These are phyloP conservation scores for Hydrochoerus hydrochaeris DNA, from an alignment of 2,113 vertebrate genomes.

Conservation along the genomic window DNA sequence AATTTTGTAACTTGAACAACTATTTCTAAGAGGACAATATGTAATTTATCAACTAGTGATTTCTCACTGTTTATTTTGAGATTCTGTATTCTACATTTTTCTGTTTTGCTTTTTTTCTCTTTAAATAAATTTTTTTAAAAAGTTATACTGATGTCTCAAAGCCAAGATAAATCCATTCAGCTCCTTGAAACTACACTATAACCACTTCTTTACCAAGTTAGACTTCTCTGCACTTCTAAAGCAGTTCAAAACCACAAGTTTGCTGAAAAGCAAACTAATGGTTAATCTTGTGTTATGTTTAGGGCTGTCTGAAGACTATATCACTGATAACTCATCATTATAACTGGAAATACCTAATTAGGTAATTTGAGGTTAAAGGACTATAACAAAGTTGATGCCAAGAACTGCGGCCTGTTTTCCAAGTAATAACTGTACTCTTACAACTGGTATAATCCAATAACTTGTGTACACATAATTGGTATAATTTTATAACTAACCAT, in stretches of 20 bases:
- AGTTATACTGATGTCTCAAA: background rate
- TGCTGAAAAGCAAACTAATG: conserved; percentile 26
- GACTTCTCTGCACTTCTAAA: background rate
- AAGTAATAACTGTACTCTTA: conserved; percentile 15
- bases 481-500: conserved; percentile 2
- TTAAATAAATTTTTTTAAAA: too few species aligned
- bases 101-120: too few species aligned
- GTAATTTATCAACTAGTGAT: too few species aligned
- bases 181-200: background rate
- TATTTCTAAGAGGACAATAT: too few species aligned
- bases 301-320: background rate
- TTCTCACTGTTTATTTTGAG: too few species aligned
- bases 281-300: background rate
- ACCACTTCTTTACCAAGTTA: conserved; percentile 44
- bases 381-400: conserved; percentile 39
- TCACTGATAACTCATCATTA: background rate
- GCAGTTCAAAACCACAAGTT: conserved; percentile 6
- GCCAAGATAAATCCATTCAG: background rate
- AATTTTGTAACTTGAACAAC: too few species aligned
- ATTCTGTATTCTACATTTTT: too few species aligned
- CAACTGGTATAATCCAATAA: background rate
- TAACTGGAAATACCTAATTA: conserved; percentile 57
- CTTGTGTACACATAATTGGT: background rate
- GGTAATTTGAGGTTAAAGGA: conserved; percentile 20
- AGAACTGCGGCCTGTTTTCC: background rate